These are phyloP conservation scores for Danio kyathit DNA, from an alignment of 2,797 vertebrate genomes.

Conservation along the genomic window DNA sequence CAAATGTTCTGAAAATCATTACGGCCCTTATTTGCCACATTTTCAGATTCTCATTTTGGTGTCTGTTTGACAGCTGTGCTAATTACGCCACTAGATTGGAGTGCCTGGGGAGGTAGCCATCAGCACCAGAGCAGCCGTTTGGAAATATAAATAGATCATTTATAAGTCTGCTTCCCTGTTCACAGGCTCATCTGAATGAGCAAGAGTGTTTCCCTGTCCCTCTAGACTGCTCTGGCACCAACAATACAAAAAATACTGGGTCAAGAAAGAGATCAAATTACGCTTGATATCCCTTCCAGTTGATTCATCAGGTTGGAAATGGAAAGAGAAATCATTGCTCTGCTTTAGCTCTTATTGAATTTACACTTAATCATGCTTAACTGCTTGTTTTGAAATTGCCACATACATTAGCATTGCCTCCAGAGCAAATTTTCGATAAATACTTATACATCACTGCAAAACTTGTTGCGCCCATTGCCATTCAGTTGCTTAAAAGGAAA, in stretches of 20 bases:
- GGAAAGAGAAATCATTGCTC: neutral
- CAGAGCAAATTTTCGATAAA: no score
- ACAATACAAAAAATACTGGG: neutral
- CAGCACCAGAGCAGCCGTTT: constrained; percentile 29
- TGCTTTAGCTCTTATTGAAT: neutral
- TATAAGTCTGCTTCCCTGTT: neutral
- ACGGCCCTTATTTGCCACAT: neutral
- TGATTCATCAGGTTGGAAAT: neutral
- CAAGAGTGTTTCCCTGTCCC: neutral
- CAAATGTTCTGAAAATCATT: neutral
- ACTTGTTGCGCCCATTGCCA: no score
- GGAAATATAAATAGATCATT: constrained; percentile 21
- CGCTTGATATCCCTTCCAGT: neutral
- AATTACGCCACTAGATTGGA: constrained; percentile 25
- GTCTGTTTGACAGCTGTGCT: neutral
- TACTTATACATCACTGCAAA: no score
- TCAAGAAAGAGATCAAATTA: neutral
- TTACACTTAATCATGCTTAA: neutral
- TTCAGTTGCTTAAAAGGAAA: no score
- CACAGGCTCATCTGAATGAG: constrained; percentile 9
- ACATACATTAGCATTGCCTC: no score
- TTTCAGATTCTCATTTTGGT: neutral
- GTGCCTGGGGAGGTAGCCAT: constrained; percentile 28
- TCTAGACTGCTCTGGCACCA: neutral
- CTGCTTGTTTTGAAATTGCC: neutral